Evolutionary conservation across 2,113 vertebrate species (phyloP), one percentile per base, ranked within the genome.

Genomic region (Nanorana parkeri): DNA sequence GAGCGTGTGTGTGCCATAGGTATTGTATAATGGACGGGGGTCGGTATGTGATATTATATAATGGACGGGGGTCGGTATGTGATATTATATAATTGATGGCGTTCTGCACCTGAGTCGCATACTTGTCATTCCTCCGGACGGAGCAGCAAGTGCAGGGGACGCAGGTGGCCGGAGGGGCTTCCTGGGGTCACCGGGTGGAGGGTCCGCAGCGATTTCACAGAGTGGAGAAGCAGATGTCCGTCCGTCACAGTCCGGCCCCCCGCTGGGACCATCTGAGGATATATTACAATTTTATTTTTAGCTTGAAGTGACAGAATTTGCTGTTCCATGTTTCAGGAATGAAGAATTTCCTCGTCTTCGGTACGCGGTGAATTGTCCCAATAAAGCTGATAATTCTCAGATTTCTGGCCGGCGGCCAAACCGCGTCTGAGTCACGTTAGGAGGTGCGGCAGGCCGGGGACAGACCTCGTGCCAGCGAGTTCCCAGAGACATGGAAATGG

Each of bases 141-240:
- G 89, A 91, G 92, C 92, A 91, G 89, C 91, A 94, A 90, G 87
- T 85, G 89, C 94, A 84, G 41, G 13, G 89, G 90, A 85, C 86
- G 86, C 86, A 88, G 85, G 89, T 92, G 92, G 90, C 85, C 85
- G 88, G 88, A 91, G 91, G 92, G 89, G 89, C 86, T 89, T 85
- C 77, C 86, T 80, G 87, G 93, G 95, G 91, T 95, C 95, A 95
- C 93, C 90, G 87, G 93, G 92, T 89, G 87, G 84, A 89, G 93
- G 90, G 87, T 87, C 93, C 94, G 95, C 91, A 92, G 91, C 89
- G 92, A 97, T 98, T 98, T 98, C 95, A 97, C 92, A 95, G 95
- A 97, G 29, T 7, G 91, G 87, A 87, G 90, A 91, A 93, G 93
- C 90, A 91, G 92, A 97, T 97, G 96, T 97, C 97, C 96, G 96